Base-by-base conservation (phyloP, 30 jellyfish, hydroid and myxozoan species). In the Turritopsis rubra region DNA sequence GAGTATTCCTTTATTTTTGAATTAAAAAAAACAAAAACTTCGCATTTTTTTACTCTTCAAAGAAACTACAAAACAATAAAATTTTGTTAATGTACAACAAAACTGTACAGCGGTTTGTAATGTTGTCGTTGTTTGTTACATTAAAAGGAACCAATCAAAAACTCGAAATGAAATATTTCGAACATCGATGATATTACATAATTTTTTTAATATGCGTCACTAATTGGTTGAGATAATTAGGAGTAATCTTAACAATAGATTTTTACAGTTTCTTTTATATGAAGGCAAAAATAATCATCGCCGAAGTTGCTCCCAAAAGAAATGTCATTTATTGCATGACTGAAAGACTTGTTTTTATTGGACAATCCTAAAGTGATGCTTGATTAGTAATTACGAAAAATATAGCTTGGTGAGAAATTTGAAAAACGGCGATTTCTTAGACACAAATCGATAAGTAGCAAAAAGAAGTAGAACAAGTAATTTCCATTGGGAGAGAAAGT, bases 401-500 rank as follows among this genome's bases (percentile, higher is more conserved):
- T 41, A 41, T 13, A 41, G 60, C 60, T 41, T 41, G 60, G 60
- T 41, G 60, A 41, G 60, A 68, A 68, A 68, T 68, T 8, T n/a
- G 28, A 68, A 68, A 68, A 23, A 1, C 31, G 9, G 77, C 77
- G 77, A 68, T 68, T n/a, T 68, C 28, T 68, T 68, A n/a, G 19
- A 27, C 77, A 22, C 77, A n/a, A 68, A 68, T 68, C 77, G 77
- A 23, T 68, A 68, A 23, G 77, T 68, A 68, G 30, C 31, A n/a
- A 68, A 68, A 27, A n/a, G 77, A n/a, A 68, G 31, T n/a, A 68
- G 77, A 68, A 68, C 77, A 23, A n/a, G 30, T 16, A n/a, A n/a
- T 68, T 27, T 68, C 77, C 77, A 68, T 68, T 68, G 77, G 77
- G 77, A 68, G 30, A 68, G 77, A 68, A 68, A 68, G 28, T 68